Base-by-base conservation (phyloP, 2,797 vertebrate species). In the Cephalopachus bancanus region DNA sequence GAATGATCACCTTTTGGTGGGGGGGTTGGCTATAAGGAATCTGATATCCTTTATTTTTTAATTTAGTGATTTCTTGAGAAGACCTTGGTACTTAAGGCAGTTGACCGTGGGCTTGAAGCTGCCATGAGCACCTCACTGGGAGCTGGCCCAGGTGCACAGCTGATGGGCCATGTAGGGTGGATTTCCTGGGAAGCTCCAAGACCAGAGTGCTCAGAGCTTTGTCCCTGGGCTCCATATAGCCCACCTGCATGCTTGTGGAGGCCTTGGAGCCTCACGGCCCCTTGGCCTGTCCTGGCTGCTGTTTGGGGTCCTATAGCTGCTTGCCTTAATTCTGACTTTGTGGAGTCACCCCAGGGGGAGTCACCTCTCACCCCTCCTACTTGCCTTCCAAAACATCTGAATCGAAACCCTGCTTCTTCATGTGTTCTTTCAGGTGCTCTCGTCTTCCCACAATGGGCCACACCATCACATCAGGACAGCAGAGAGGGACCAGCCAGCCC, bases 301-400 rank as follows among this genome's bases (percentile, higher is more conserved):
- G 19, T 37, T 37, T 37, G 37, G 37, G 37, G 37, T 37, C 51
- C 10, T 1, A 0, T 9, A 8, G n/a, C 72, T 49, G 57, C 51
- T 72, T 37, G n/a, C 60, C 49, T 12, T 14, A 1, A 1, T 16
- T 6, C 26, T 28, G 53, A 17, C 55, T 16, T 65, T 19, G 9
- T n/a, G 33, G 37, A 30, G 22, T 64, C 20, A 69, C 19, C 76
- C 30, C 30, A n/a, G 37, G 75, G 65, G 59, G 60, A 37, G 37
- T 37, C 37, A 7, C 51, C 55, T 37, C 72, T 97, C 44, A 67
- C 75, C 64, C 1, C n/a, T n/a, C n/a, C 64, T 78, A 28, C 22
- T 96, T 24, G 11, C 88, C 10, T 98, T 99, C 95, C 98, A 99
- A 37, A 37, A 37, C 37, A 37, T 37, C 37, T 2, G 37, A 37